These are phyloP conservation scores for Onychomys leucogaster DNA, from an alignment of 2,797 vertebrate genomes.

Conservation along the genomic window DNA sequence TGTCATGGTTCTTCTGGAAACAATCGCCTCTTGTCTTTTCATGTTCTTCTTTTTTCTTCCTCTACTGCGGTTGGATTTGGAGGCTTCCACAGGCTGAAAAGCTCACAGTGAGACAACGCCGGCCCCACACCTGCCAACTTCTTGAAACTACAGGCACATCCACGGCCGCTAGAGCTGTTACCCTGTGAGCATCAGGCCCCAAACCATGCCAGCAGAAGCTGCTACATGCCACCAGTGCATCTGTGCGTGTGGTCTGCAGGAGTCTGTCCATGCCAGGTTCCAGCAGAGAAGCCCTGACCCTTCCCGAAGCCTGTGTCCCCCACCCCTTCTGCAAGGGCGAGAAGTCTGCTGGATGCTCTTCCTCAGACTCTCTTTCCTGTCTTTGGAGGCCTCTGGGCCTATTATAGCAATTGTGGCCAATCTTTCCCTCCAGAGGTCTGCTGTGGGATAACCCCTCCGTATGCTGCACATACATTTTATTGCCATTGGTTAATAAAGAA, in stretches of 20 bases:
- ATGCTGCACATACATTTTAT: too few relatives aligned
- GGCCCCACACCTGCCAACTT: background rate
- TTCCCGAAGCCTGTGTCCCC: background rate
- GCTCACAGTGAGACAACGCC: background rate
- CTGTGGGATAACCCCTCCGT: too few relatives aligned
- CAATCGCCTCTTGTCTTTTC: background rate
- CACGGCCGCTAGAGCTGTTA: background rate
- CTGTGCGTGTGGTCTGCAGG: background rate
- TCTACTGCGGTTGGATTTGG: background rate
- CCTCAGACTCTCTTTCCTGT: background rate
- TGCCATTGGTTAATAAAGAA: too few relatives aligned
- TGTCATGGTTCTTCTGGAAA: background rate
- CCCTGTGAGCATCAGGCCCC: background rate
- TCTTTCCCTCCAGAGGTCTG: background rate
- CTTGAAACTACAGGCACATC: background rate
- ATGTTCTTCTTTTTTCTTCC: background rate
- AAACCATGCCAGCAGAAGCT: background rate
- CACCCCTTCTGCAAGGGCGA: background rate
- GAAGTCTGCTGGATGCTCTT: background rate
- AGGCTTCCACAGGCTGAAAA: background rate
- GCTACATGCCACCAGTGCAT: background rate
- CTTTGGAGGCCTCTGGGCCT: background rate
- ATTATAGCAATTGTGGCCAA: rapidly evolving
- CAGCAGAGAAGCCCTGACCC: background rate
- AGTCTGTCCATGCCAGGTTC: background rate